Conservation (phyloP, 2,888 invertebrate genomes). For the Zygaena filipendulae region DNA sequence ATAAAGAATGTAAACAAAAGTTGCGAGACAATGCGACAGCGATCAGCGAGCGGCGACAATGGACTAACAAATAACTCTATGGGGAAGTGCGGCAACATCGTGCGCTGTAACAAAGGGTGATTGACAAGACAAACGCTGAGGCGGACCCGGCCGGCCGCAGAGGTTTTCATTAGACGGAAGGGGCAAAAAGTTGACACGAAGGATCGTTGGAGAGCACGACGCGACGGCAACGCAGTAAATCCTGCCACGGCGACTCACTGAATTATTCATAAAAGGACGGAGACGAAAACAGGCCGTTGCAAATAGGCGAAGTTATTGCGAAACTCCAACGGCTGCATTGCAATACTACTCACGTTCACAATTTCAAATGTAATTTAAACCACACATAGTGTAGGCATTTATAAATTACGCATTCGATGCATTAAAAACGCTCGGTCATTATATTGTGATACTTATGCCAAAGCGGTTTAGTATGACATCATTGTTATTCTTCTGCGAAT, state of each 20-base stretch:
- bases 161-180: conserved; percentile 48
- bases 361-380: no score
- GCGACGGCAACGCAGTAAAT: conserved; percentile 28
- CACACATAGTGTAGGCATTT: no score
- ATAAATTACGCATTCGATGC: no score
- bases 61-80: conserved; percentile 55
- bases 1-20: conserved; percentile 57
- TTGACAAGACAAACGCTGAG: conserved; percentile 58
- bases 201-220: conserved; percentile 21
- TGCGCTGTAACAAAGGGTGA: conserved; percentile 35
- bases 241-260: conserved; percentile 31
- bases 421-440: no score
- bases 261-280: conserved; percentile 41
- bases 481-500: no score
- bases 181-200: conserved; percentile 37
- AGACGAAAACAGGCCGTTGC: conserved; percentile 15
- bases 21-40: conserved; percentile 54
- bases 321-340: conserved; percentile 14
- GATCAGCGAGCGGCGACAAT: conserved; percentile 51
- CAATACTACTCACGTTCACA: no score
- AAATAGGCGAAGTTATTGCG: conserved; percentile 20
- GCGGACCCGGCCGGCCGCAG: conserved; percentile 38
- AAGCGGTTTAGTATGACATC: no score
- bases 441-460: no score
- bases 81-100: conserved; percentile 41